Evolutionary conservation across 1,140 invertebrate species (phyloP), one percentile per base, ranked within the genome.

Genomic region (Diorhabda sublineata): DNA sequence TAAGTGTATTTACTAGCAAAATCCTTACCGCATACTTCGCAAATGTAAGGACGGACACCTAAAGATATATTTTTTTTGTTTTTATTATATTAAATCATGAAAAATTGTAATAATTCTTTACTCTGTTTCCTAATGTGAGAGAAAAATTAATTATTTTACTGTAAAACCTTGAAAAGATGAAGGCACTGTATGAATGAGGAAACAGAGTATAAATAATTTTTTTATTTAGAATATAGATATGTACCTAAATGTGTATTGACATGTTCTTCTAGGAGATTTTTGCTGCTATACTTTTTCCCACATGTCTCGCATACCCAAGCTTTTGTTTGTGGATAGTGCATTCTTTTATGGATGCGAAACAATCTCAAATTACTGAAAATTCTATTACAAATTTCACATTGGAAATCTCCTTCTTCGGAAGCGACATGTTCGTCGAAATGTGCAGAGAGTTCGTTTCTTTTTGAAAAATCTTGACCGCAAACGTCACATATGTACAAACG

Each of bases 1-100:
- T 88, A 88, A 2, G 90, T 90, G 75, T 92, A 92, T 73, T 92
- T 92, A 2, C 89, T 91, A 2, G 91, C 88, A 79, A 92, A 92
- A 73, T 87, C 85, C 81, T 92, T 92, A 4, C 83, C 82, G 78
- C 91, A 93, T 9, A 83, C 75, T 2, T 81, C 73, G 74, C 91
- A 92, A 2, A 83, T 77, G 78, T 92, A 89, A 0, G 91, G 90
- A 4, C 90, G 80, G 45, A 83, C 74, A 0, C 90, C 91, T 2
- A 84, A 88, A 75, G 92, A 91, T 1, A 84, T 86, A 77, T 91
- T 91, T 26, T 26, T 26, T 26, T 26, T 26, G 26, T 26, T 26
- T 26, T 26, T 26, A 26, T 26, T 26, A 26, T 26, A 26, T 26
- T 26, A 26, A 26, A 26, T 26, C 26, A 26, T 26, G 26, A 26